A percentile compares a stretch with the other conserved stretches of the same genome.
phyloP scores from a whole-genome alignment of 1,140 invertebrate species.

The Rhopalosiphum padi region DNA sequence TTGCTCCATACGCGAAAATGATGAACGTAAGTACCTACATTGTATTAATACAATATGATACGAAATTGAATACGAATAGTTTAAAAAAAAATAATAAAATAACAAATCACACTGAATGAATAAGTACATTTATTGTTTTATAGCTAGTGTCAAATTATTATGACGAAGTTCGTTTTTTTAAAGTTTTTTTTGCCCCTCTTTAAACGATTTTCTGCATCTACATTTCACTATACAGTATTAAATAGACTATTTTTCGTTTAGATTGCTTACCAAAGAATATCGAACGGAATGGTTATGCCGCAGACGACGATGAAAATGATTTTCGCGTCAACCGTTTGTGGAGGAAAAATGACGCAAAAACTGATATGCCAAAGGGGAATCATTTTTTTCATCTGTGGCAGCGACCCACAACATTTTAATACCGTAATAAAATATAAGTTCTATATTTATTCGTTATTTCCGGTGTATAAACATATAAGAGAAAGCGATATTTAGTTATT shows the following conservation, averaged over 20 bases:
- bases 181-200: background rate
- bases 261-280: background rate
- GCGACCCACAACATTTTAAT: background rate
- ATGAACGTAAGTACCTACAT: constrained; percentile 50
- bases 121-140: background rate
- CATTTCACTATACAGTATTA: background rate
- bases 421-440: constrained; percentile 8
- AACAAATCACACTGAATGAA: background rate
- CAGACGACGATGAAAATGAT: background rate
- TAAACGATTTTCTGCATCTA: background rate
- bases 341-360: constrained; percentile 12
- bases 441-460: background rate
- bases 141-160: background rate
- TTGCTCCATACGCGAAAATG: constrained; percentile 66
- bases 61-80: background rate
- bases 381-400: constrained; percentile 39
- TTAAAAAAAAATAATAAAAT: background rate
- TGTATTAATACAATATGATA: background rate
- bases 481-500: background rate
- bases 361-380: constrained; percentile 4
- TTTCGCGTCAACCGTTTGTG: background rate
- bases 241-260: background rate
- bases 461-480: background rate
- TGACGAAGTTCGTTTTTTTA: background rate
- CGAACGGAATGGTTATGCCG: constrained; percentile 24